Conservation (phyloP, 1,140 invertebrate genomes). For the Drosophila orena region DNA sequence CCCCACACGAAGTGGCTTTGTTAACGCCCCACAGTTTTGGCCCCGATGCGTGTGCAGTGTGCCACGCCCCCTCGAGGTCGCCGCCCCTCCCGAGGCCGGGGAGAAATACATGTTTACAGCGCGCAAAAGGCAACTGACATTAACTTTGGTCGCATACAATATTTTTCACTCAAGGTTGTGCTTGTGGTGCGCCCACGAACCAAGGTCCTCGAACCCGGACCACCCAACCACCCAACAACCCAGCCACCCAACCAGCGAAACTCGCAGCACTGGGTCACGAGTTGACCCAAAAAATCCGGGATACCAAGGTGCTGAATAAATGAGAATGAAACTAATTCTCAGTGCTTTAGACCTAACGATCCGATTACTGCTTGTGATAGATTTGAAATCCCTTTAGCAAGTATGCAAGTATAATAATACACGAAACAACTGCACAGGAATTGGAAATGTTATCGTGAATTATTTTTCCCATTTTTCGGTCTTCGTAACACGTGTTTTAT, state of each 20-base stretch:
- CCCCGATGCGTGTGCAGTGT: slow-evolving; percentile 57
- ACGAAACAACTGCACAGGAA: slow-evolving; percentile 2
- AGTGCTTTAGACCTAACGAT: no score
- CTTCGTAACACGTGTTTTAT: slow-evolving; percentile 41
- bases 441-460: slow-evolving; percentile 29
- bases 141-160: slow-evolving; percentile 79
- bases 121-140: slow-evolving; percentile 77
- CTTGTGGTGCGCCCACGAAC: slow-evolving; percentile 23
- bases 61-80: slow-evolving; percentile 17
- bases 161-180: slow-evolving; percentile 79
- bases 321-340: neutral
- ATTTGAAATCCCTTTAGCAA: no score
- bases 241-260: neutral
- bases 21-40: slow-evolving; percentile 54
- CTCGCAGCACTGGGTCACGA: slow-evolving; percentile 30
- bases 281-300: slow-evolving; percentile 36
- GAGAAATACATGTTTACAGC: slow-evolving; percentile 79
- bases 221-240: no score
- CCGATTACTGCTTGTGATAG: no score
- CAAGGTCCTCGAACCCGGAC: slow-evolving; percentile 11
- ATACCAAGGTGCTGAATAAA: neutral
- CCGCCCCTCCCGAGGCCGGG: slow-evolving; percentile 21
- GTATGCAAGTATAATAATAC: no score
- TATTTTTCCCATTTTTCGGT: neutral
- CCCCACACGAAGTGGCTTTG: slow-evolving; percentile 58